Evolutionary conservation across 2,888 invertebrate species (phyloP), one percentile per base, ranked within the genome.

Genomic region (Aproaerema taeniolella): DNA sequence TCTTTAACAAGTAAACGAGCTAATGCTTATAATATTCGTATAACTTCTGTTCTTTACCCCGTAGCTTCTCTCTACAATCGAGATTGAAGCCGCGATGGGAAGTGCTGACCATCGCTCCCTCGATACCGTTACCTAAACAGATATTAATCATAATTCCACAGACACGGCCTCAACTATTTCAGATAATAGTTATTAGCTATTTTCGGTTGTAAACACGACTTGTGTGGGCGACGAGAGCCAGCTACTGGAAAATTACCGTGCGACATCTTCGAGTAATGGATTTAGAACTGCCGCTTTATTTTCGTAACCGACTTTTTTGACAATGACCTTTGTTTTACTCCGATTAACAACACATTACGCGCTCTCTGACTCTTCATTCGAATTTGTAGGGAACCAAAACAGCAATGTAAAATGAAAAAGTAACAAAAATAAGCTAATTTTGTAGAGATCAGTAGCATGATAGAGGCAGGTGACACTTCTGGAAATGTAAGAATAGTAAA

Each of bases 101-200:
- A 43, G 38, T 37, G 38, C 16, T 31, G 41, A 43, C 42, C 39
- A 34, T 20, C 55, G 47, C 46, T 46, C 55, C 52, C 61, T 57
- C 25, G 28, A 46, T 61, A 76, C 85, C 83, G 85, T 85, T 85
- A 86, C 59, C 73, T 73, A 79, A 80, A 80, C 75, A 74, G 82
- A 83, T 85, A 85, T 86, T 85, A 86, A 86, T 86, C 85, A 86
- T 83, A 85, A 85, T 86, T 83, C 77, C 80, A 81, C 78, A 82
- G 80, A 78, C 76, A 68, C 67, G 61, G 63, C 67, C 70, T 78
- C 78, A 67, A 75, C 67, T 72, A 71, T 76, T 72, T 72, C 65
- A 67, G 74, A 85, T 85, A 72, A 83, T 83, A 78, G 81, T 81
- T 80, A 85, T 85, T 83, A 85, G 71, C 70, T 69, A 61, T 75